phyloP scores from a whole-genome alignment of 2,797 vertebrate genomes.

The Glyptemys insculpta region DNA sequence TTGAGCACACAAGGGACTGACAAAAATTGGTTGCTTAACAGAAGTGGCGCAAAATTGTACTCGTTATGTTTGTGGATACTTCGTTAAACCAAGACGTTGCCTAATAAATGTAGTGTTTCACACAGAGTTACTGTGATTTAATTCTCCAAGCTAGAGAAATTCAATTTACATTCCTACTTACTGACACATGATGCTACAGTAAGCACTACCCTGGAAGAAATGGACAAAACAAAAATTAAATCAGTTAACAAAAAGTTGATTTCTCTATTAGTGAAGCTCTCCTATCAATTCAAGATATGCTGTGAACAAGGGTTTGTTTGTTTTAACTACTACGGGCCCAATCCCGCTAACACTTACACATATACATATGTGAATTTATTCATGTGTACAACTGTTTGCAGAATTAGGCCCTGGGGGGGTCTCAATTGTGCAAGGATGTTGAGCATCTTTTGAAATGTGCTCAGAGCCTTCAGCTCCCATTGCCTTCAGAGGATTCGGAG shows the following conservation, averaged over 20 bases:
- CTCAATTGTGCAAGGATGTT: neutral
- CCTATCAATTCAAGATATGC: neutral
- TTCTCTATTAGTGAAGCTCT: conserved; percentile 42
- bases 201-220: conserved; percentile 65
- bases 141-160: conserved; percentile 72
- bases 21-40: neutral
- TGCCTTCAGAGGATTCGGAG: neutral
- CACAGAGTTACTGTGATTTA: conserved; percentile 41
- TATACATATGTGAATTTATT: neutral
- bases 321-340: neutral
- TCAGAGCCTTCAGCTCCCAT: neutral
- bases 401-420: neutral
- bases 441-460: neutral
- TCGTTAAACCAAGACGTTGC: neutral
- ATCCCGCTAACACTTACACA: neutral
- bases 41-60: accelerated
- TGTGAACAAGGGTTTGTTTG: neutral
- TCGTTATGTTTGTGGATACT: accelerated
- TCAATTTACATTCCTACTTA: conserved; percentile 68
- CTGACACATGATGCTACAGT: conserved; percentile 58
- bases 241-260: conserved; percentile 55
- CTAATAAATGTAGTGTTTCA: neutral
- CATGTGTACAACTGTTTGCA: accelerated
- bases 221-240: conserved; percentile 49
- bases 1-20: neutral